Evolutionary conservation across 2,888 invertebrate genomes (phyloP).

Genomic region (Hypsopygia costalis): DNA sequence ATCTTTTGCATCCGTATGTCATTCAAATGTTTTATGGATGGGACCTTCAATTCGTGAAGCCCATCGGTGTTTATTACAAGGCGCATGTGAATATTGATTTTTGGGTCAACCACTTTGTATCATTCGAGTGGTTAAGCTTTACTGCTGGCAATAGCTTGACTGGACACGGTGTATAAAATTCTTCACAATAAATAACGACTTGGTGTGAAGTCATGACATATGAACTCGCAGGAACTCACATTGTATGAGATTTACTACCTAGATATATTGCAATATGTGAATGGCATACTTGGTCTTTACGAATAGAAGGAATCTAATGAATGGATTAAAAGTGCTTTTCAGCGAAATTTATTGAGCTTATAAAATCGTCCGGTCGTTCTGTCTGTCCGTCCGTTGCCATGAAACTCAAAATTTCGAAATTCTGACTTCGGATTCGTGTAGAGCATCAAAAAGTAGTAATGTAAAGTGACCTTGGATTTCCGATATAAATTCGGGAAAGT

Average conservation of each 20-base stretch:
- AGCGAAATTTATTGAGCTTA: too few relatives aligned
- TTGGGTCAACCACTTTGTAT: conserved; percentile 67
- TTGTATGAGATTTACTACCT: not conserved
- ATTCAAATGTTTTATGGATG: conserved; percentile 63
- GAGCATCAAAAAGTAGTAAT: too few relatives aligned
- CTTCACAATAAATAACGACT: not conserved
- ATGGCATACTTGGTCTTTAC: not conserved
- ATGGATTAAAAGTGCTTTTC: too few relatives aligned
- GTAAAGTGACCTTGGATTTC: too few relatives aligned
- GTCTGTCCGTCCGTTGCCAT: too few relatives aligned
- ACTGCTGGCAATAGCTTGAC: conserved; percentile 7
- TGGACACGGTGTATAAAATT: conserved; percentile 2
- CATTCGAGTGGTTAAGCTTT: conserved; percentile 18
- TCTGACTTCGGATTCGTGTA: too few relatives aligned
- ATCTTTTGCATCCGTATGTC: conserved; percentile 28
- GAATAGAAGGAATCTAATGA: not conserved
- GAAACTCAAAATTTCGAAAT: too few relatives aligned
- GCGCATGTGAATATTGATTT: conserved; percentile 73
- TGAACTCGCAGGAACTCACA: not conserved
- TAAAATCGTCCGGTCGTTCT: too few relatives aligned
- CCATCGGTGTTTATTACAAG: conserved; percentile 64
- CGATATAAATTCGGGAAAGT: too few relatives aligned
- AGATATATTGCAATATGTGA: not conserved
- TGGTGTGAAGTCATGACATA: not conserved
- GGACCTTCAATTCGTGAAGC: conserved; percentile 68